A percentile compares a stretch with the other conserved stretches of the same genome.
phyloP scores from a whole-genome alignment of 2,797 vertebrate genomes.

The Stomatorhinus walkeri region DNA sequence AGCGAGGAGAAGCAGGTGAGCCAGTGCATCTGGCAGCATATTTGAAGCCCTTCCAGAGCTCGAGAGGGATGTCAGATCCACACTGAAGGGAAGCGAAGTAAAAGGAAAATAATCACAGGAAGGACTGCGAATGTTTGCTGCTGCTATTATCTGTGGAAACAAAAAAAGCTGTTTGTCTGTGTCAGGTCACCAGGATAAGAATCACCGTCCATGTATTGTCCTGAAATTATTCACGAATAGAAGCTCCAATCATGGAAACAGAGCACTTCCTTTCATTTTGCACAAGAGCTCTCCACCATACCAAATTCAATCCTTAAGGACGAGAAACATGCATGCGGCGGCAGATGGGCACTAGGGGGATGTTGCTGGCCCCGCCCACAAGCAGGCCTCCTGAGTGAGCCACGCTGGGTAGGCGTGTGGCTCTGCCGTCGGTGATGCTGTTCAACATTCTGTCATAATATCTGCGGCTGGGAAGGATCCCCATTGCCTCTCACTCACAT shows the following conservation, averaged over 20 bases:
- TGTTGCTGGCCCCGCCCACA: not conserved
- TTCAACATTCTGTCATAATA: conserved; percentile 6
- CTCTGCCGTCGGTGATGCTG: not conserved
- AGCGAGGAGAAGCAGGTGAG: not conserved
- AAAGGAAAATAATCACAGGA: not conserved
- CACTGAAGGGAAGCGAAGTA: not conserved
- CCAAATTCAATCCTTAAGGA: not conserved
- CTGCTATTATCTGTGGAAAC: not conserved
- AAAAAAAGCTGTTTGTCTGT: not conserved
- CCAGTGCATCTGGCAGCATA: not conserved
- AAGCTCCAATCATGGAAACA: not conserved
- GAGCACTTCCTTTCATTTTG: not conserved
- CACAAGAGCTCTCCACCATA: not conserved
- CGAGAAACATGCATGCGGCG: not conserved
- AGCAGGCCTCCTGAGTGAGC: not conserved
- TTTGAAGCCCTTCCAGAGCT: not conserved
- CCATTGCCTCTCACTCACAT: not conserved
- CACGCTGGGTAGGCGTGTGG: not conserved
- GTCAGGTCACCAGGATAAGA: not conserved
- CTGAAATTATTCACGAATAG: not conserved
- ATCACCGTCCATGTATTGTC: not conserved
- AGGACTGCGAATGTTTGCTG: not conserved
- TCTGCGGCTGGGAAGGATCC: not conserved
- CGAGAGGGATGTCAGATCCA: not conserved
- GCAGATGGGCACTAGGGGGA: not conserved